phyloP scores from a whole-genome alignment of 37 sponge, comb jelly and placozoan species.

The Hormiphora californensis region DNA sequence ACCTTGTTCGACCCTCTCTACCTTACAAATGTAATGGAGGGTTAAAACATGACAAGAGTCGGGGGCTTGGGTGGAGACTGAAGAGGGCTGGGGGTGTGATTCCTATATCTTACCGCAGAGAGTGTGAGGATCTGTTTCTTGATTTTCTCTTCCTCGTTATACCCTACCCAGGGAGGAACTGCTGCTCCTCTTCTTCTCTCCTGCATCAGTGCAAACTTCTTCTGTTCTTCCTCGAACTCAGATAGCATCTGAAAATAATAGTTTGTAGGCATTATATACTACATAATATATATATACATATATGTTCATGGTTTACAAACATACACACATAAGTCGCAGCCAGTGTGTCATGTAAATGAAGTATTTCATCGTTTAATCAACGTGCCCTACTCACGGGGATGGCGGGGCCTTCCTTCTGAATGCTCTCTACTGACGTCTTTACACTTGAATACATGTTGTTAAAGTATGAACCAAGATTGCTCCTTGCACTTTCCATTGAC shows the following conservation, averaged over 20 bases:
- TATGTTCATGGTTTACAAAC: too few species aligned
- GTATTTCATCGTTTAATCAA: too few species aligned
- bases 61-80: background rate
- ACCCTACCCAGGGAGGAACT: constrained; percentile 95
- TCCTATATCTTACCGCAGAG: constrained; percentile 64
- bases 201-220: constrained; percentile 66
- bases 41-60: background rate
- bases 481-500: background rate
- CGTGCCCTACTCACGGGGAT: background rate
- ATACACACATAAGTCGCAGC: too few species aligned
- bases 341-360: too few species aligned
- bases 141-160: constrained; percentile 94
- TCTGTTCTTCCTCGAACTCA: constrained; percentile 75
- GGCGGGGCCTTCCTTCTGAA: constrained; percentile 49
- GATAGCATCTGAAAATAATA: constrained; percentile 58
- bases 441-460: constrained; percentile 34
- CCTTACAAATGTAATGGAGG: background rate
- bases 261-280: too few species aligned
- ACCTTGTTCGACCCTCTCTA: too few species aligned
- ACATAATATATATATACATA: too few species aligned
- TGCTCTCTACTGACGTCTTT: constrained; percentile 30
- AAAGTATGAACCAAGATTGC: constrained; percentile 37
- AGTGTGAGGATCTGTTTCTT: constrained; percentile 88
- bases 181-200: constrained; percentile 48
- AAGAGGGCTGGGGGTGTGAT: background rate